Conservation (phyloP, 2,113 vertebrate genomes). For the Sebastes schlegelii region DNA sequence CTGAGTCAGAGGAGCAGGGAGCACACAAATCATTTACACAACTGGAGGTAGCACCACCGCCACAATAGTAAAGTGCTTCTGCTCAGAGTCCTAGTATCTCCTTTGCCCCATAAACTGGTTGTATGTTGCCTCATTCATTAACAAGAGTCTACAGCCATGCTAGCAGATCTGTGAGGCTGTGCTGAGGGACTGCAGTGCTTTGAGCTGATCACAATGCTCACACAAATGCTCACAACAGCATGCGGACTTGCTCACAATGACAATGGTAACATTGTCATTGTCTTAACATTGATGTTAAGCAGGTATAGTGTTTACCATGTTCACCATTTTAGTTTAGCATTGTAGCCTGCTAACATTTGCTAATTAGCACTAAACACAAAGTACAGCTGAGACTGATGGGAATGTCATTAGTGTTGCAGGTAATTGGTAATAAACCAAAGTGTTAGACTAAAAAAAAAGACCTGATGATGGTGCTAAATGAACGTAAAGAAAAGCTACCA, state of each 20-base stretch:
- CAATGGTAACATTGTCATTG: not conserved
- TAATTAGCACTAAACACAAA: not conserved
- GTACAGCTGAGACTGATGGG: not conserved
- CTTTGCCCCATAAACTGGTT: conserved; percentile 32
- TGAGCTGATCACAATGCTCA: not conserved
- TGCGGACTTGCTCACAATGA: not conserved
- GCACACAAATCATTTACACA: conserved; percentile 43
- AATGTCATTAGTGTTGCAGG: not conserved
- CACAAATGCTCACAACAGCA: not conserved
- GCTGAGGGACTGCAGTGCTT: not conserved
- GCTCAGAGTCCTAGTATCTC: conserved; percentile 12
- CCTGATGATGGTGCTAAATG: not conserved
- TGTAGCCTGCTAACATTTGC: not conserved
- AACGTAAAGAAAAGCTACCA: not conserved
- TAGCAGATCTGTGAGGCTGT: not conserved
- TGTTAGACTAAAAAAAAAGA: not conserved
- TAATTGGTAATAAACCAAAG: not conserved
- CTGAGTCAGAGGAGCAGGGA: conserved; percentile 33
- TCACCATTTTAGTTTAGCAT: not conserved
- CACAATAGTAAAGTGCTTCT: conserved; percentile 28
- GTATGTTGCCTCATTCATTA: conserved; percentile 31
- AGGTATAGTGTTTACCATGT: not conserved
- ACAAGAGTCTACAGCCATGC: conserved; percentile 10
- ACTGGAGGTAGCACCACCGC: conserved; percentile 3
- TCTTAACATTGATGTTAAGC: not conserved